Evolutionary conservation across 2,113 vertebrate genomes (phyloP).

Genomic region (Nerophis lumbriciformis): DNA sequence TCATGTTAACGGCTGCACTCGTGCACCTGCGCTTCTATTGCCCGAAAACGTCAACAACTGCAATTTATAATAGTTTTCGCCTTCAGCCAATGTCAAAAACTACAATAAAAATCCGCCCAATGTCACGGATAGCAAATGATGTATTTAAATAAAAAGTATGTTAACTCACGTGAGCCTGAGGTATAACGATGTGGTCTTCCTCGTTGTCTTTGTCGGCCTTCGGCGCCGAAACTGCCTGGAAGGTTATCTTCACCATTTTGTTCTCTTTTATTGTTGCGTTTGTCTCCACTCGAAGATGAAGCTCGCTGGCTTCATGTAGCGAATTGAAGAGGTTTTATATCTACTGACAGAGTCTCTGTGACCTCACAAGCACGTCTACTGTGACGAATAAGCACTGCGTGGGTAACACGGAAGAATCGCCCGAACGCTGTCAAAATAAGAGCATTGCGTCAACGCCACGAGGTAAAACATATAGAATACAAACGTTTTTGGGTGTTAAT

Average conservation of each 20-base stretch:
- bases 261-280: slow-evolving; percentile 13
- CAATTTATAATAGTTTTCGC: too few species aligned
- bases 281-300: slow-evolving; percentile 29
- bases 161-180: slow-evolving; percentile 71
- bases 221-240: slow-evolving; percentile 75
- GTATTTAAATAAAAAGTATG: slow-evolving; percentile 15
- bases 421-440: slow-evolving; percentile 60
- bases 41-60: too few species aligned
- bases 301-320: slow-evolving; percentile 33
- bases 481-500: fast-evolving
- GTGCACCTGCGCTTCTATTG: too few species aligned
- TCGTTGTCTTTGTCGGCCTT: slow-evolving; percentile 78
- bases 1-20: slow-evolving; percentile 41
- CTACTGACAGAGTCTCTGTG: slow-evolving; percentile 54
- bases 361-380: slow-evolving; percentile 61
- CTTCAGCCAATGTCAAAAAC: too few species aligned
- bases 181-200: slow-evolving; percentile 71
- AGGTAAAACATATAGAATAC: neutral
- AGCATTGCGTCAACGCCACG: neutral
- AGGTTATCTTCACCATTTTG: slow-evolving; percentile 88
- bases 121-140: neutral
- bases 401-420: slow-evolving; percentile 55
- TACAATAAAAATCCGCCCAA: too few species aligned
- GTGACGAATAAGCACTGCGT: slow-evolving; percentile 62
- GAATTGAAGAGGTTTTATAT: slow-evolving; percentile 50